Percentiles rank a stretch among this genome's conserved stretches.
Evolutionary conservation across 2,113 vertebrate species (phyloP).

Genomic region (Cygnus buccinator): DNA sequence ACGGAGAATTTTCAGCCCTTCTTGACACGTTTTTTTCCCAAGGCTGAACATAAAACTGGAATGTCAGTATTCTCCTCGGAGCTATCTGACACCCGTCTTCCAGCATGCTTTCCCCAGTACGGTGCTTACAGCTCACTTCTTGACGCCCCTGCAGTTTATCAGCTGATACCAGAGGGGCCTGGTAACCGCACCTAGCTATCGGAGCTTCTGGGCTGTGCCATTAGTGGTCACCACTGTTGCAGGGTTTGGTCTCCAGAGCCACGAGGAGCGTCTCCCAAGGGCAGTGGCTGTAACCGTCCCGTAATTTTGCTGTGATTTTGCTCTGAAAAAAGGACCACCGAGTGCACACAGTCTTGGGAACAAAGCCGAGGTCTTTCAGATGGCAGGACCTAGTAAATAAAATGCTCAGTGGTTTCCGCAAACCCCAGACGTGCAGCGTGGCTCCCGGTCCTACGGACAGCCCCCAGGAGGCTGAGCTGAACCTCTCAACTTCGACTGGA

Average conservation of each 20-base stretch:
- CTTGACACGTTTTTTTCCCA: neutral
- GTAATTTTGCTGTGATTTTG: neutral
- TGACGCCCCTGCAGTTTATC: neutral
- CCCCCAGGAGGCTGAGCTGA: neutral
- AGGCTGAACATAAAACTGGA: neutral
- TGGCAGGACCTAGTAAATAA: neutral
- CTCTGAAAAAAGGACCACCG: neutral
- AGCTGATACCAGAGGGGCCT: neutral
- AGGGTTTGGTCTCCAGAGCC: neutral
- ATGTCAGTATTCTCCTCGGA: neutral
- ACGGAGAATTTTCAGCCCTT: neutral
- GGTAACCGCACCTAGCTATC: neutral
- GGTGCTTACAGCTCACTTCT: neutral
- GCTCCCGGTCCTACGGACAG: fast-evolving
- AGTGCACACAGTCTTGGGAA: fast-evolving
- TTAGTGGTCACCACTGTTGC: neutral
- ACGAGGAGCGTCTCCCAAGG: neutral
- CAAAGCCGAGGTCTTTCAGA: neutral
- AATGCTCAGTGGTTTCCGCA: neutral
- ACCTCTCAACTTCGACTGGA: neutral
- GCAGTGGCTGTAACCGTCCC: neutral
- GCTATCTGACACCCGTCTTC: neutral
- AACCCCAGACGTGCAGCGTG: neutral
- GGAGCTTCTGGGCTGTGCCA: neutral
- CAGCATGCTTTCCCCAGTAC: fast-evolving